A percentile compares a stretch with the other conserved stretches of the same genome.
Evolutionary conservation across 2,797 vertebrate species (phyloP).

Genomic region (Pipistrellus kuhlii): DNA sequence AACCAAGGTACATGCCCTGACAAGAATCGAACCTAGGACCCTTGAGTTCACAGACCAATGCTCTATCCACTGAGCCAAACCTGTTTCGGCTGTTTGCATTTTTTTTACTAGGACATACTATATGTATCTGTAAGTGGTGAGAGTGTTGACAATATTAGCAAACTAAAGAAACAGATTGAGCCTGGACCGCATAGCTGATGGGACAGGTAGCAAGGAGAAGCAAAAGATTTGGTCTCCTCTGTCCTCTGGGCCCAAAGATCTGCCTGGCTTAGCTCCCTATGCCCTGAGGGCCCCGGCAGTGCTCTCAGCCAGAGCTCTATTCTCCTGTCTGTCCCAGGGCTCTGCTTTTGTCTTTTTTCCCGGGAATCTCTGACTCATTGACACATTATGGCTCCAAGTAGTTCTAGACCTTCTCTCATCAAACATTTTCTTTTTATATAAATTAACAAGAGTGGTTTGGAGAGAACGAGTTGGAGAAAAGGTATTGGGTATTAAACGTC

Average conservation of each 20-base stretch:
- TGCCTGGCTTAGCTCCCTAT: not conserved
- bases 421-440: not conserved
- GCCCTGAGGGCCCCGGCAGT: no score
- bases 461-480: not conserved
- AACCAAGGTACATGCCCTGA: no score
- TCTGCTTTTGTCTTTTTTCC: not conserved
- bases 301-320: no score
- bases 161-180: not conserved
- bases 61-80: no score
- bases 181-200: not conserved
- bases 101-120: not conserved
- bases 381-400: not conserved
- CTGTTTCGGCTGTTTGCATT: not conserved
- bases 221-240: not conserved
- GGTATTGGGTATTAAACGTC: not conserved
- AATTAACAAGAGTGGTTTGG: not conserved
- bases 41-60: no score
- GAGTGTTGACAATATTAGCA: not conserved
- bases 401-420: not conserved
- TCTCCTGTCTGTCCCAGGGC: rapidly evolving
- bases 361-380: not conserved
- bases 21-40: no score
- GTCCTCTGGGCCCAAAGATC: not conserved
- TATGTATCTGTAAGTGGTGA: not conserved
- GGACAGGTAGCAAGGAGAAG: not conserved